phyloP scores from a whole-genome alignment of 1,140 invertebrate genomes.

The Araneus ventricosus region DNA sequence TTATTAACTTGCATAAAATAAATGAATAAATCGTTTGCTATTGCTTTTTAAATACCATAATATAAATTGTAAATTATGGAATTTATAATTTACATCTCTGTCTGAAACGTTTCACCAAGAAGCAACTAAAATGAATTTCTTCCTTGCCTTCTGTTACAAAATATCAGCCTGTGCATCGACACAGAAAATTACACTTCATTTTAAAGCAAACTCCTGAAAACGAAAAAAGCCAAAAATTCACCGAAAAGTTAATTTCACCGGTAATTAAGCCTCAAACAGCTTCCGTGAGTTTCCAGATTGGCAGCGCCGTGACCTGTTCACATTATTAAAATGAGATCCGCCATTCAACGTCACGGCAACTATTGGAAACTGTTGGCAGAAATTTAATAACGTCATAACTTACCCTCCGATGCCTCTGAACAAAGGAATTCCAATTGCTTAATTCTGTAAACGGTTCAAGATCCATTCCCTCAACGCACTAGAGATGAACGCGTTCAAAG shows the following conservation, averaged over 20 bases:
- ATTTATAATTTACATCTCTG: no score
- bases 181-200: background rate
- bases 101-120: background rate
- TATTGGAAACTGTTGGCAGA: conserved; percentile 43
- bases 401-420: background rate
- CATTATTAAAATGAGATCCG: conserved; percentile 46
- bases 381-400: conserved; percentile 65
- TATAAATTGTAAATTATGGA: no score
- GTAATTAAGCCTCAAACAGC: background rate
- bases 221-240: background rate
- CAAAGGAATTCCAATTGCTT: conserved; percentile 54
- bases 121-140: background rate
- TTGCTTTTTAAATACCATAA: no score
- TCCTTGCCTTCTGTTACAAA: background rate
- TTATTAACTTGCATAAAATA: no score
- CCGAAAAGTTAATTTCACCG: conserved; percentile 16
- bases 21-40: no score
- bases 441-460: conserved; percentile 35
- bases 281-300: background rate
- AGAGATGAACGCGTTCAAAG: background rate
- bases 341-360: conserved; percentile 38
- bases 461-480: background rate
- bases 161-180: background rate
- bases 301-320: background rate
- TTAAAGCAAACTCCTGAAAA: background rate